phyloP scores from a whole-genome alignment of 2,888 invertebrate species.

The Apomyelois bistriatella region DNA sequence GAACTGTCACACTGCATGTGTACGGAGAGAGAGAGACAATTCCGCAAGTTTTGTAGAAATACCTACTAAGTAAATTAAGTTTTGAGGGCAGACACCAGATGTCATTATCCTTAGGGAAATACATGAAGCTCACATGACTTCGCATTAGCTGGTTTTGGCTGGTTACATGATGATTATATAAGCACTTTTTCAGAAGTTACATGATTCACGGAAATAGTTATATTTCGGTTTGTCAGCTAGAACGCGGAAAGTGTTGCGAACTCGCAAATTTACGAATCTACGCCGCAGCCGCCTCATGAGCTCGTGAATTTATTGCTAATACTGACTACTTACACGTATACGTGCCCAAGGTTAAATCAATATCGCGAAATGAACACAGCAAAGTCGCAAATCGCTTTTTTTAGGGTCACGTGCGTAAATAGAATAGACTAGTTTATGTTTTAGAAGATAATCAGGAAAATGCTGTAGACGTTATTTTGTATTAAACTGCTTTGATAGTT shows the following conservation, averaged over 20 bases:
- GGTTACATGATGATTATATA: too few species aligned
- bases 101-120: too few species aligned
- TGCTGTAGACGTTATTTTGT: background rate
- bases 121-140: too few species aligned
- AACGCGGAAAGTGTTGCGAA: slow-evolving; percentile 3
- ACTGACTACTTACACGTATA: slow-evolving; percentile 21
- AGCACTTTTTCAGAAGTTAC: background rate
- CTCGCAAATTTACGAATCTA: slow-evolving; percentile 12
- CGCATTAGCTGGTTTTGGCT: too few species aligned
- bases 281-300: slow-evolving; percentile 7
- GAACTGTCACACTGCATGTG: too few species aligned
- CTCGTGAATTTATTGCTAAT: slow-evolving; percentile 13
- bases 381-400: slow-evolving; percentile 31
- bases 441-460: background rate
- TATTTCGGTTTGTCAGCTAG: background rate
- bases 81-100: too few species aligned
- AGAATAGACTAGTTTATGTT: slow-evolving; percentile 2
- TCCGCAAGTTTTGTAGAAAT: too few species aligned
- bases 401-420: slow-evolving; percentile 12
- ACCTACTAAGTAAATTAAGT: too few species aligned
- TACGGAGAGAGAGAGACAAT: too few species aligned
- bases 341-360: slow-evolving; percentile 50
- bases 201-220: background rate
- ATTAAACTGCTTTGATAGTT: background rate
- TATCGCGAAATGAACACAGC: slow-evolving; percentile 40